Evolutionary conservation across 2,888 invertebrate genomes (phyloP).

Genomic region (Clepsis dumicolana): DNA sequence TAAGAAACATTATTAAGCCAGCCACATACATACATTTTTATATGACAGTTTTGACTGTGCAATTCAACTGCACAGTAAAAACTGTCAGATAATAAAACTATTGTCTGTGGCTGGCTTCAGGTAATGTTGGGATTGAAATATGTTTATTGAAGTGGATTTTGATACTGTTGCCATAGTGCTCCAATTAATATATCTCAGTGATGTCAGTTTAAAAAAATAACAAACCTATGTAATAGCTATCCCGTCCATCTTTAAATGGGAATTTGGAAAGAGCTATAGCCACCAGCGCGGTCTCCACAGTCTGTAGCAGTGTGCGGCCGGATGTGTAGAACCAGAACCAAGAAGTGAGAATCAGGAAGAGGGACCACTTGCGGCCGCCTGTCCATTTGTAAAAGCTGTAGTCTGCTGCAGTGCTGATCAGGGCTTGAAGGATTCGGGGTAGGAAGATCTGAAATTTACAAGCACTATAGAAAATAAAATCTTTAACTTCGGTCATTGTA

Average conservation of each 20-base stretch:
- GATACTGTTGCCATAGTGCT: no score
- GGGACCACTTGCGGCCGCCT: conserved; percentile 90
- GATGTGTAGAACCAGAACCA: conserved; percentile 98
- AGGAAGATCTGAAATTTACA: conserved; percentile 85
- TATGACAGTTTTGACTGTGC: no score
- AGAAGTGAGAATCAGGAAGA: conserved; percentile 90
- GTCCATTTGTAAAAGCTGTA: conserved; percentile 90
- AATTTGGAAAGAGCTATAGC: conserved; percentile 93
- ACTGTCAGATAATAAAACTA: no score
- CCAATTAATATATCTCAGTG: no score
- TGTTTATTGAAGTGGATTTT: no score
- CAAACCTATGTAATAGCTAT: conserved; percentile 71
- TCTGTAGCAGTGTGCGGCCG: conserved; percentile 95
- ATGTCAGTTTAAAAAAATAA: conserved; percentile 1
- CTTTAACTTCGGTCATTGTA: no score
- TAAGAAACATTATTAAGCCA: no score
- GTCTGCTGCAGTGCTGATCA: conserved; percentile 92
- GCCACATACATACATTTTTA: no score
- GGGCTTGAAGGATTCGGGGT: conserved; percentile 94
- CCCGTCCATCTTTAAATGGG: conserved; percentile 87
- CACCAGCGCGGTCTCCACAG: conserved; percentile 93
- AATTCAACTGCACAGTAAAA: no score
- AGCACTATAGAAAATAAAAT: no score
- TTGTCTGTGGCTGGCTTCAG: no score
- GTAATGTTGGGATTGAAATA: no score